Percentiles rank a stretch among this genome's conserved stretches.
Conservation (phyloP, 2,888 invertebrate genomes). For the Monoplex corrugatus region DNA sequence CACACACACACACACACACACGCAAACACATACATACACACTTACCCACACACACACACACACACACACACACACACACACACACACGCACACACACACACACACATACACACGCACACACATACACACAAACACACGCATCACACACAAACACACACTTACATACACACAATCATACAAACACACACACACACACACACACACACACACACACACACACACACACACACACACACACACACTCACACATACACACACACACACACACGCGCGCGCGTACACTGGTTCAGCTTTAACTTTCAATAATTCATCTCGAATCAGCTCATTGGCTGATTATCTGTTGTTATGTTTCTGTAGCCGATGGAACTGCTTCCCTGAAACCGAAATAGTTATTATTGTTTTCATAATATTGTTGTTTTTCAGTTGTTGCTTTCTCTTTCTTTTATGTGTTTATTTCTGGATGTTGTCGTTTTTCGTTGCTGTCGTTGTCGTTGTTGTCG, state of each 20-base stretch:
- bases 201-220: neutral
- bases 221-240: neutral
- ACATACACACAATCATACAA: too few species aligned
- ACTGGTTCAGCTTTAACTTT: too few species aligned
- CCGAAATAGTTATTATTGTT: neutral
- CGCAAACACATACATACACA: neutral
- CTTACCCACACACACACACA: slow-evolving; percentile 4
- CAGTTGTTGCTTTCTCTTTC: neutral
- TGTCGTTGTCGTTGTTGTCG: too few species aligned
- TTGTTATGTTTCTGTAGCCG: neutral
- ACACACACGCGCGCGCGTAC: neutral
- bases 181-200: too few species aligned
- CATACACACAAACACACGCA: neutral
- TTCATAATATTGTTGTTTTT: neutral
- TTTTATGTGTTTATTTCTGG: neutral
- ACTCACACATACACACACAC: neutral
- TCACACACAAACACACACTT: too few species aligned
- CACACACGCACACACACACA: neutral
- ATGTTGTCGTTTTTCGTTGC: too few species aligned
- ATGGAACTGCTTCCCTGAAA: neutral
- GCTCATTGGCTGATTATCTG: neutral
- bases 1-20: slow-evolving; percentile 28
- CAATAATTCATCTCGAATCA: too few species aligned
- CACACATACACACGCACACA: neutral
- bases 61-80: neutral